These are phyloP conservation scores for Augochlorella aurata DNA, from an alignment of 2,888 invertebrate genomes.

Conservation along the genomic window DNA sequence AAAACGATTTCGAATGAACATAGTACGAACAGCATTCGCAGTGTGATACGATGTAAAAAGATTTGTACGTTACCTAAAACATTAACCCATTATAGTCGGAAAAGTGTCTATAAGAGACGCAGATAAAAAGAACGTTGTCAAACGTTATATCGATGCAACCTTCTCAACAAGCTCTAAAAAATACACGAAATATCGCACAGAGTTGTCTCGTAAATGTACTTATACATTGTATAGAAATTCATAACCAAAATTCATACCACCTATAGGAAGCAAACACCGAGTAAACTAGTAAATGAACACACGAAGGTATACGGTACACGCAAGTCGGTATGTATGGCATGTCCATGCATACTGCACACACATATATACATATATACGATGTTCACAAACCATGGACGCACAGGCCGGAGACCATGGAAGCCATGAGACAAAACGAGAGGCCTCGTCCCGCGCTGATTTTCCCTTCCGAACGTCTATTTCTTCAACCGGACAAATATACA, in stretches of 20 bases:
- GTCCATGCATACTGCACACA: no score
- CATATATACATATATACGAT: no score
- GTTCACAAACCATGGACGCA: no score
- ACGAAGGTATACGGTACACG: conserved; percentile 3
- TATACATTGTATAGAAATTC: conserved; percentile 24
- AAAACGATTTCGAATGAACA: neutral
- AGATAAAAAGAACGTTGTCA: conserved; percentile 23
- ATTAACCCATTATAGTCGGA: conserved; percentile 55
- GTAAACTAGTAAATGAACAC: conserved; percentile 23
- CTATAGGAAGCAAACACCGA: conserved; percentile 39
- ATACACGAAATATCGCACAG: conserved; percentile 30
- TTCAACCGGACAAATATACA: no score
- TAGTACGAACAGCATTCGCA: neutral
- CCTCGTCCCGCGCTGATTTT: no score
- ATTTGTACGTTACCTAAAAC: conserved; percentile 56
- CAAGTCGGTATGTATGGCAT: neutral
- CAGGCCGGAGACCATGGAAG: no score
- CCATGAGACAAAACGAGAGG: no score
- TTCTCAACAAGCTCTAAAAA: conserved; percentile 32
- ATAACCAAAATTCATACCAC: conserved; percentile 44
- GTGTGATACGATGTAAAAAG: conserved; percentile 1
- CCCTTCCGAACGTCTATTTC: no score
- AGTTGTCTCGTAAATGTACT: conserved; percentile 20
- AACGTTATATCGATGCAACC: conserved; percentile 30
- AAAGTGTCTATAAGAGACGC: conserved; percentile 29